Conservation (phyloP, 2,888 invertebrate species). For the Luperina testacea region DNA sequence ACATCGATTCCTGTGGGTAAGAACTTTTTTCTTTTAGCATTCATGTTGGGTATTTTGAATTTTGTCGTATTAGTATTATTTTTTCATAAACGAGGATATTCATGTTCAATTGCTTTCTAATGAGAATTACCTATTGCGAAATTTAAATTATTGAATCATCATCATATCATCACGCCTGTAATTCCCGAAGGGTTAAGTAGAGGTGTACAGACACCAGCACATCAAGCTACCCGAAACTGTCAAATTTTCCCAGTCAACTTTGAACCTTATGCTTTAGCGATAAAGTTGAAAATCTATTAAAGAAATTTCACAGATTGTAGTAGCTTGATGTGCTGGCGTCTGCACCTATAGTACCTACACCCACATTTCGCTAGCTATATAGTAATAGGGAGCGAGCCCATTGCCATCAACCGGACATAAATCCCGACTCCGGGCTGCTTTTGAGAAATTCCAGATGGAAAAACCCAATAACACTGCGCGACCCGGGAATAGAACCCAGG, state of each 20-base stretch:
- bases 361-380: not conserved
- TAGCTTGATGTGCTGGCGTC: too few species aligned
- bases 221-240: too few species aligned
- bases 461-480: not conserved
- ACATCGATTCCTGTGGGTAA: slow-evolving; percentile 81
- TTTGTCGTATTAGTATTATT: slow-evolving; percentile 10
- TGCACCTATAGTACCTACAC: not conserved
- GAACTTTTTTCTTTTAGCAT: slow-evolving; percentile 67
- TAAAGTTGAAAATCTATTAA: too few species aligned
- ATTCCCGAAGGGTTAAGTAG: not conserved
- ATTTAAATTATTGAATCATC: not conserved
- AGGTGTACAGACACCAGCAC: too few species aligned
- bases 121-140: not conserved
- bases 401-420: not conserved
- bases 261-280: too few species aligned
- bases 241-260: too few species aligned
- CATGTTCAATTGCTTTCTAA: slow-evolving; percentile 22
- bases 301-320: too few species aligned
- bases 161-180: not conserved
- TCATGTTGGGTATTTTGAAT: slow-evolving; percentile 47
- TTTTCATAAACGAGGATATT: slow-evolving; percentile 3
- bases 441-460: too few species aligned
- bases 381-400: not conserved
- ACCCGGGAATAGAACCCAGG: not conserved
- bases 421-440: not conserved